Conservation (phyloP, 2,113 vertebrate species). For the Indicator maculatus region DNA sequence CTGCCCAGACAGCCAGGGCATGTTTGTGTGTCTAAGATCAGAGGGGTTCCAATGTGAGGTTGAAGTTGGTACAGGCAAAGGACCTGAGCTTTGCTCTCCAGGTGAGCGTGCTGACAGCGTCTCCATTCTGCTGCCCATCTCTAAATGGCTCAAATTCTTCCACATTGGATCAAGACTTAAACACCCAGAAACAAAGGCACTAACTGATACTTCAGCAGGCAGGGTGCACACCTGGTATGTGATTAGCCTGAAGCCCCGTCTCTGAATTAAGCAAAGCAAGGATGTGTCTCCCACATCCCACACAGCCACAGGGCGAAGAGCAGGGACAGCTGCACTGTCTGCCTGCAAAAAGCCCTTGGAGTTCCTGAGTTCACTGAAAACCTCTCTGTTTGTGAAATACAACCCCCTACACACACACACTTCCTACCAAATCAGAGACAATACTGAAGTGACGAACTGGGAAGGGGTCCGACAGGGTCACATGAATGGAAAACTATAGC, state of each 20-base stretch:
- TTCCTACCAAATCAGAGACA: background rate
- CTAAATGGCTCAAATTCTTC: background rate
- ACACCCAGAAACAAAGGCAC: background rate
- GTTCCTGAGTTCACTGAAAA: background rate
- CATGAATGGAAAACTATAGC: background rate
- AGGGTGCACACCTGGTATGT: background rate
- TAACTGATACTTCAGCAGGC: background rate
- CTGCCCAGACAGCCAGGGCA: background rate
- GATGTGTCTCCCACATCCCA: background rate
- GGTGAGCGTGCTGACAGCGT: background rate
- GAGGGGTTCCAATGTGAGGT: background rate
- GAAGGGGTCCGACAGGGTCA: background rate
- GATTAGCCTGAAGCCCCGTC: background rate
- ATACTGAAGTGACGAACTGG: background rate
- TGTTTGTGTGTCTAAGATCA: rapidly evolving
- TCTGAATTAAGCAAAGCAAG: background rate
- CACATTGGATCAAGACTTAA: background rate
- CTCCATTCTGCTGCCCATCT: background rate
- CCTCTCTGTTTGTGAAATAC: background rate
- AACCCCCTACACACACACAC: background rate
- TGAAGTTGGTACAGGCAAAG: background rate
- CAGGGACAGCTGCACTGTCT: rapidly evolving
- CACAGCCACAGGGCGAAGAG: background rate
- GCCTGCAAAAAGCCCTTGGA: background rate
- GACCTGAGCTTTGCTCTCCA: background rate